Conservation (phyloP, 2,113 vertebrate genomes). For the Callaeas wilsoni region DNA sequence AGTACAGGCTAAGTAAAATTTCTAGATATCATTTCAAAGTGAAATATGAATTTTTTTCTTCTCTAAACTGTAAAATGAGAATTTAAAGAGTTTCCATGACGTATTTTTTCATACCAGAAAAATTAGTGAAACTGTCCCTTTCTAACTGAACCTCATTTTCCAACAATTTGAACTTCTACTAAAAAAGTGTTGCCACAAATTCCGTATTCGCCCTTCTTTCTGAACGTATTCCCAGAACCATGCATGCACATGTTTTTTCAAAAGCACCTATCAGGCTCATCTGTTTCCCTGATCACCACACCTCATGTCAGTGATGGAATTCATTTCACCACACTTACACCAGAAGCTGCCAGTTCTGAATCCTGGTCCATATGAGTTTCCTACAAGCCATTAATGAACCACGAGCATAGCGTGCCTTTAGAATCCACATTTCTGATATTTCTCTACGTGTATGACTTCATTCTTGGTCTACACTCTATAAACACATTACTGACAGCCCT, state of each 20-base stretch:
- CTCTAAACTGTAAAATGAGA: background rate
- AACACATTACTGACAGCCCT: background rate
- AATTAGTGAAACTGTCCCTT: background rate
- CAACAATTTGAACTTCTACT: background rate
- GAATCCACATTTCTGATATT: background rate
- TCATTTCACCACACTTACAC: background rate
- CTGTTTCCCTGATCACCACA: background rate
- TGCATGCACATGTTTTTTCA: fast-evolving
- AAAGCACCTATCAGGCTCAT: background rate
- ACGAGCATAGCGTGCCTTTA: background rate
- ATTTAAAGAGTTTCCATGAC: background rate
- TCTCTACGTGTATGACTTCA: fast-evolving
- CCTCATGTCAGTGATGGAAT: background rate
- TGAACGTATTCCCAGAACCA: background rate
- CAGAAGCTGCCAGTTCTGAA: background rate
- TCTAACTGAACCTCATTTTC: background rate
- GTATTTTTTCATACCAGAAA: background rate
- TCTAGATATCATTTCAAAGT: background rate
- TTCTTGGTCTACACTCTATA: background rate
- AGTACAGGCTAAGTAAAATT: background rate
- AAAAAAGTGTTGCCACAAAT: background rate
- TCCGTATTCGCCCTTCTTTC: background rate
- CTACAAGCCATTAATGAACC: background rate
- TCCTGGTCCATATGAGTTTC: background rate
- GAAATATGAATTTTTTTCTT: background rate